Base-by-base conservation (phyloP, 1,140 invertebrate genomes). In the Aphelinus certus region DNA sequence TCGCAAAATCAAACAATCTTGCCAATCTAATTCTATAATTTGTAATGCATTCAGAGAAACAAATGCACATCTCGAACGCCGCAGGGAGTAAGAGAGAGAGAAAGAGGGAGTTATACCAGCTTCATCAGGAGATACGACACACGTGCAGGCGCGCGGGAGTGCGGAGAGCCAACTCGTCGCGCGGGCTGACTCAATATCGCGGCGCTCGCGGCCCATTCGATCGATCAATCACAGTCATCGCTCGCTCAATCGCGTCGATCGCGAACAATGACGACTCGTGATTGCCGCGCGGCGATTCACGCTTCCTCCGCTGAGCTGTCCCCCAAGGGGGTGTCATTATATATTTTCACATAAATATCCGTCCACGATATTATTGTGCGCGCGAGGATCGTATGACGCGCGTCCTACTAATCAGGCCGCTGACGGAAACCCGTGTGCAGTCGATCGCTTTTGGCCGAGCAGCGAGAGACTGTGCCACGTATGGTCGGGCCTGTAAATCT, bases 141-240 rank as follows among this genome's bases (percentile, higher is more conserved):
- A 58, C 57, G 57, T 58, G n/a, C 9, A 58, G 3, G 3, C 46
- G 43, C 9, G 10, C 4, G 60, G 60, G 60, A 45, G 46, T 46
- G 60, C 60, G 46, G n/a, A 42, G 43, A 3, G 9, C n/a, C 1
- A 62, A 7, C 1, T 3, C 60, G 26, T 26, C 26, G 26, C 26
- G 26, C 26, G 26, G n/a, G 60, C 43, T 46, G 60, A 60, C 60
- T 62, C 60, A 62, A 62, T 62, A 26, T 6, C 43, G 43, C 42
- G 60, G 46, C 10, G 45, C 42, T 46, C 46, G 7, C 9, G 4
- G n/a, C 60, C 46, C 2, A 42, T 42, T 45, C 55, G 68, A 61
- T 70, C 68, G 60, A 70, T 61, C 68, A 49, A 70, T 70, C 57
- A 70, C 68, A 70, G 68, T 70, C 68, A 55, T 47, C 3, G 68